Evolutionary conservation across 23 tunicate species (phyloP).

Genomic region (Trididemnum nubilum): DNA sequence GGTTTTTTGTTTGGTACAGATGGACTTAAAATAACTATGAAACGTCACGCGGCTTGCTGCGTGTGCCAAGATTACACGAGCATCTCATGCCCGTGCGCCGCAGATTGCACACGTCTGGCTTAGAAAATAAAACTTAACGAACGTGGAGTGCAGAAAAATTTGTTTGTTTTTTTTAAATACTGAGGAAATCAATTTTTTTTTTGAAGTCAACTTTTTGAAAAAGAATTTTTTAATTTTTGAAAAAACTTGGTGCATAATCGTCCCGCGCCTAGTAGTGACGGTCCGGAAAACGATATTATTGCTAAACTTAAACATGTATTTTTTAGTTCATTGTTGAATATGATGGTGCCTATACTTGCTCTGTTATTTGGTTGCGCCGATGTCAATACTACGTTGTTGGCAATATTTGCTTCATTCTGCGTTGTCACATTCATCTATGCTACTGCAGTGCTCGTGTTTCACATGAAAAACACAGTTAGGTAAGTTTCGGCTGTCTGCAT

Average conservation of each 20-base stretch:
- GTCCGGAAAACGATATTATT: background rate
- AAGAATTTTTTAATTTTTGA: too few species aligned
- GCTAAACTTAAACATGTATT: too few species aligned
- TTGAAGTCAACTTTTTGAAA: background rate
- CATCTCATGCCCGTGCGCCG: too few species aligned
- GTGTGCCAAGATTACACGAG: too few species aligned
- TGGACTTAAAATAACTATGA: too few species aligned
- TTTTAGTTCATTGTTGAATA: constrained; percentile 60
- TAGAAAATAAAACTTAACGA: too few species aligned
- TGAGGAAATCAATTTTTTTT: background rate
- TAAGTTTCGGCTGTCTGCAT: constrained; percentile 11
- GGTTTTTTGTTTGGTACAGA: too few species aligned
- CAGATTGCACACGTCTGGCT: too few species aligned
- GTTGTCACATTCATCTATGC: constrained; percentile 63
- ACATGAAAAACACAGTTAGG: constrained; percentile 52
- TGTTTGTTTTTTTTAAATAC: background rate
- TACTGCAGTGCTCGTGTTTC: constrained; percentile 61
- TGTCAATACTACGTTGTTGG: constrained; percentile 59
- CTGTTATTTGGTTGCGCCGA: constrained; percentile 74
- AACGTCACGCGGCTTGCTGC: too few species aligned
- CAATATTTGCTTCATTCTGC: constrained; percentile 66
- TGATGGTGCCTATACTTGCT: constrained; percentile 76
- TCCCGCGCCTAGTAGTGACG: background rate
- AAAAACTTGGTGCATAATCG: too few species aligned
- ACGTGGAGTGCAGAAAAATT: too few species aligned